Evolutionary conservation across 2,113 vertebrate species (phyloP).

Genomic region (Cyphomyrus discorhynchus): DNA sequence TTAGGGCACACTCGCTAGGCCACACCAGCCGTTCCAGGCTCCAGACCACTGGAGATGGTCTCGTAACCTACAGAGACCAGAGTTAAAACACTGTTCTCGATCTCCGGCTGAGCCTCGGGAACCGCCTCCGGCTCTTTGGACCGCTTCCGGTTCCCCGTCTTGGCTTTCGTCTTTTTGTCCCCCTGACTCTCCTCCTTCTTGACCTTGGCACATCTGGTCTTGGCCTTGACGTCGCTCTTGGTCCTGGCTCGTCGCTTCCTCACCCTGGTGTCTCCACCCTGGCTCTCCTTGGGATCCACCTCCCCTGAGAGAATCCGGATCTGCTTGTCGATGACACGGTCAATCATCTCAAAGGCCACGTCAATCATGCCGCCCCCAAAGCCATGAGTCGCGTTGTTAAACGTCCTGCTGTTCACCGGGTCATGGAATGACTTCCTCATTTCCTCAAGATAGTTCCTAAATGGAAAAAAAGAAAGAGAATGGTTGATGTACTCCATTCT

Average conservation of each 20-base stretch:
- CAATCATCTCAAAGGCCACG: slow-evolving; percentile 57
- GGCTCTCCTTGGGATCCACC: slow-evolving; percentile 49
- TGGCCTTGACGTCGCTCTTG: slow-evolving; percentile 31
- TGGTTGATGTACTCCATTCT: neutral
- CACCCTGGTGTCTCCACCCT: slow-evolving; percentile 37
- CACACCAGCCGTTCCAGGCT: slow-evolving; percentile 31
- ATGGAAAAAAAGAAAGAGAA: neutral
- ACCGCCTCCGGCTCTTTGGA: slow-evolving; percentile 1
- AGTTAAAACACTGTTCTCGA: slow-evolving; percentile 56
- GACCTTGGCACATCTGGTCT: slow-evolving; percentile 26
- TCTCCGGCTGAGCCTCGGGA: slow-evolving; percentile 39
- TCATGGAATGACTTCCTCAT: slow-evolving; percentile 64
- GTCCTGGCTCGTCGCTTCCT: slow-evolving; percentile 50
- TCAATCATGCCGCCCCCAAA: slow-evolving; percentile 65
- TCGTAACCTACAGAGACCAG: slow-evolving; percentile 65
- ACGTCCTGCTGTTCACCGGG: slow-evolving; percentile 51
- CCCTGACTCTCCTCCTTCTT: slow-evolving; percentile 44
- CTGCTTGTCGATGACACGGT: slow-evolving; percentile 61
- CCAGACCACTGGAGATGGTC: slow-evolving; percentile 55
- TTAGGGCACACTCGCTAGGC: slow-evolving; percentile 7
- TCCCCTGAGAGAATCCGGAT: slow-evolving; percentile 62
- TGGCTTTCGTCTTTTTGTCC: slow-evolving; percentile 41
- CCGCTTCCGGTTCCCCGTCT: slow-evolving; percentile 37
- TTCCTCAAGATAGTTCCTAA: slow-evolving; percentile 64
- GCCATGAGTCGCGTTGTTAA: slow-evolving; percentile 61